Percentiles rank a stretch among this genome's conserved stretches.
phyloP scores from a whole-genome alignment of 2,797 vertebrate genomes.

The Hoplostethus atlanticus region DNA sequence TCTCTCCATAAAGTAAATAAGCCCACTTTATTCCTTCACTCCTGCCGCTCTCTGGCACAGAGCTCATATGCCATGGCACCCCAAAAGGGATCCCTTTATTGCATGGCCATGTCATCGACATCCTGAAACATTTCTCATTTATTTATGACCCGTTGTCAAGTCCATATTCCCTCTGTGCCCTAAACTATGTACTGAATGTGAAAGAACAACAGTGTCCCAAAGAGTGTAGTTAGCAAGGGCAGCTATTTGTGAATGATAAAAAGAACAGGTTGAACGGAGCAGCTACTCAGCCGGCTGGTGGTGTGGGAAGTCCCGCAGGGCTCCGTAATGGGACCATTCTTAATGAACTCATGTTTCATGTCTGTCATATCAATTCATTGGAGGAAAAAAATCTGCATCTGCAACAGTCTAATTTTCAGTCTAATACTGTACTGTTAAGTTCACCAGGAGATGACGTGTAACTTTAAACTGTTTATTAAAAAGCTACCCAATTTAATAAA shows the following conservation, averaged over 20 bases:
- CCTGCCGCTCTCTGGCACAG: slow-evolving; percentile 51
- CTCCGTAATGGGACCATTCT: slow-evolving; percentile 69
- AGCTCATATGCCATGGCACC: slow-evolving; percentile 68
- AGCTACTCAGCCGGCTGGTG: slow-evolving; percentile 52
- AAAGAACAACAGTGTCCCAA: slow-evolving; percentile 82
- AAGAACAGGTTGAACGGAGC: slow-evolving; percentile 71
- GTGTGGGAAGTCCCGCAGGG: slow-evolving; percentile 74
- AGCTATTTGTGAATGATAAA: slow-evolving; percentile 74
- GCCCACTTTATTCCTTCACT: slow-evolving; percentile 39
- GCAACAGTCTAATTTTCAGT: slow-evolving; percentile 35
- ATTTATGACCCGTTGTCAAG: slow-evolving; percentile 84
- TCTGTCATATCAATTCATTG: slow-evolving; percentile 70
- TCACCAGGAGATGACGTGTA: slow-evolving; percentile 52
- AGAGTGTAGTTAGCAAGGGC: slow-evolving; percentile 72
- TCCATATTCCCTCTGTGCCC: slow-evolving; percentile 73
- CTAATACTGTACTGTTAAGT: slow-evolving; percentile 35
- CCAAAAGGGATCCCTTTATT: slow-evolving; percentile 70
- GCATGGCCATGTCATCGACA: slow-evolving; percentile 74
- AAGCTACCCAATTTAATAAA: slow-evolving; percentile 61
- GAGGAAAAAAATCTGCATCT: slow-evolving; percentile 58
- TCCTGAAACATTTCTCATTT: slow-evolving; percentile 76
- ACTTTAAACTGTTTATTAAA: slow-evolving; percentile 65
- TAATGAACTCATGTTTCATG: slow-evolving; percentile 81
- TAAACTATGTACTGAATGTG: slow-evolving; percentile 83
- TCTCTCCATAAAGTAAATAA: slow-evolving; percentile 46